A percentile compares a stretch with the other conserved stretches of the same genome.
These are phyloP conservation scores for Cervus canadensis DNA, from an alignment of 2,113 vertebrate species.

Conservation along the genomic window DNA sequence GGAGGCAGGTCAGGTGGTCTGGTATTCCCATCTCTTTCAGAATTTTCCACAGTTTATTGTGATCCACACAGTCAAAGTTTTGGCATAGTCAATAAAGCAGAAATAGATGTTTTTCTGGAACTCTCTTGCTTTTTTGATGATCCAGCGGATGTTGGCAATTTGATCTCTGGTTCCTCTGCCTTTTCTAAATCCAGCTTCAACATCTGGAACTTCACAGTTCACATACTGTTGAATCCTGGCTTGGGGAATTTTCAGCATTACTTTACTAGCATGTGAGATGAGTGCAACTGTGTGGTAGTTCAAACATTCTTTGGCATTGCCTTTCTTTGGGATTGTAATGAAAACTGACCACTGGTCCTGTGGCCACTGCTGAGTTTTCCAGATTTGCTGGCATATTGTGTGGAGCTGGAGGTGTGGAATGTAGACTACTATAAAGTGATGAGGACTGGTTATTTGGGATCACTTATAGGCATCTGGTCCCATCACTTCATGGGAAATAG, in stretches of 20 bases:
- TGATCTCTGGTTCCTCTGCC: neutral
- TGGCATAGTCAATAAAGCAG: neutral
- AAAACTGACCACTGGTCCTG: neutral
- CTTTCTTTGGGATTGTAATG: neutral
- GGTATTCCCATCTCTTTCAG: neutral
- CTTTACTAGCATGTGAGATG: neutral
- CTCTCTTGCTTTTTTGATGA: neutral
- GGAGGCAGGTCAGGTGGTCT: neutral
- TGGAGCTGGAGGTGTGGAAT: neutral
- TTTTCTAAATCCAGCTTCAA: neutral
- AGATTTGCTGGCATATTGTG: neutral
- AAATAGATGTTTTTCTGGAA: neutral
- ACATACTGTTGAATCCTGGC: neutral
- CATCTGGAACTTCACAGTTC: neutral
- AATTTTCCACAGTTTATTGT: neutral
- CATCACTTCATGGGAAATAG: no score
- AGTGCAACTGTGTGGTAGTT: neutral
- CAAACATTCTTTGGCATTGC: neutral
- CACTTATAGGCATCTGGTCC: neutral
- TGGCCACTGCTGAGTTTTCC: neutral
- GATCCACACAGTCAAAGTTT: neutral
- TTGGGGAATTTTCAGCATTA: neutral
- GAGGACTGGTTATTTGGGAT: neutral
- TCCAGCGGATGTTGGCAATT: accelerated
- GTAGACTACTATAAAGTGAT: neutral